A percentile compares a stretch with the other conserved stretches of the same genome.
Evolutionary conservation across 2,797 vertebrate species (phyloP).

Genomic region (Champsocephalus esox): DNA sequence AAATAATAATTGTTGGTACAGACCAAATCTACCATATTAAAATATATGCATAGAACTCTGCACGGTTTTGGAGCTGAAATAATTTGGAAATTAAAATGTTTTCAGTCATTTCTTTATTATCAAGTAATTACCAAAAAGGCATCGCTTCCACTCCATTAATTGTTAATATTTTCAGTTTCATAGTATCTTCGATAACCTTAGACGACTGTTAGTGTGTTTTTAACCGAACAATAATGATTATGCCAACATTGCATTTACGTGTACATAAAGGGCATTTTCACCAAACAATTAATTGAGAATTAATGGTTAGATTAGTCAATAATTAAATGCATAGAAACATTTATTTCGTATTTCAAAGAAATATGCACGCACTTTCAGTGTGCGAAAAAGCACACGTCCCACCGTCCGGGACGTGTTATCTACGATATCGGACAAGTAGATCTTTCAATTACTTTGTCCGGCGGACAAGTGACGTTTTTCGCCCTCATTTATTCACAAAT

Average conservation of each 20-base stretch:
- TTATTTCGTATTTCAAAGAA: background rate
- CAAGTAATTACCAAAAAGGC: background rate
- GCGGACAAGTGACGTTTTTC: too few relatives aligned
- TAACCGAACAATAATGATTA: background rate
- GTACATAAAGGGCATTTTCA: background rate
- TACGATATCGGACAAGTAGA: too few relatives aligned
- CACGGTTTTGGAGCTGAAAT: background rate
- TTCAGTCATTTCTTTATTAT: too few relatives aligned
- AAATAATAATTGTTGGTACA: background rate
- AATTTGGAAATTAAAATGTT: background rate
- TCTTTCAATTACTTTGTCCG: too few relatives aligned
- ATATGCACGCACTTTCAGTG: background rate
- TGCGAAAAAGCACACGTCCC: too few relatives aligned
- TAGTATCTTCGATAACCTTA: background rate
- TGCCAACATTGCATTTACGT: background rate
- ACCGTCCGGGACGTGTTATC: too few relatives aligned
- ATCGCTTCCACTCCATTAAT: background rate
- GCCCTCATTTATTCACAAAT: too few relatives aligned
- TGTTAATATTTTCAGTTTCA: background rate
- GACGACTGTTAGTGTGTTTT: background rate
- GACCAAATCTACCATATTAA: too few relatives aligned
- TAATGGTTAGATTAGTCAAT: background rate
- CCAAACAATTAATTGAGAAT: background rate
- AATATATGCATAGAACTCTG: background rate
- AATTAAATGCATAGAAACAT: background rate